These are phyloP conservation scores for Gallinago media DNA, from an alignment of 2,113 vertebrate genomes.

Conservation along the genomic window DNA sequence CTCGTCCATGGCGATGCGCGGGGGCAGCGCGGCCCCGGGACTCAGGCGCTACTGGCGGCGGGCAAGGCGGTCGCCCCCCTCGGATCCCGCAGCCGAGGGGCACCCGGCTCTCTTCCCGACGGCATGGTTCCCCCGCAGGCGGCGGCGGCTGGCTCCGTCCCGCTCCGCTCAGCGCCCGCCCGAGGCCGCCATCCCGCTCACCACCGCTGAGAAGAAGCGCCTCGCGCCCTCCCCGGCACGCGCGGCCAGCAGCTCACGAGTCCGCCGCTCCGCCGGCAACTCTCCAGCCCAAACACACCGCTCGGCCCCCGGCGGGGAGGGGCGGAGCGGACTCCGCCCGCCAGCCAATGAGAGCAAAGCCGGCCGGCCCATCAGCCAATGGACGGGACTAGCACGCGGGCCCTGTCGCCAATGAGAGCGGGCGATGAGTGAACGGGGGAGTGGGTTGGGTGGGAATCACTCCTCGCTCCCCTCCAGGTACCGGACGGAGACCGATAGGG, in stretches of 20 bases:
- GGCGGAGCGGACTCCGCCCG: background rate
- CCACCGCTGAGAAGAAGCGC: constrained; percentile 7
- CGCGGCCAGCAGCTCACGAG: background rate
- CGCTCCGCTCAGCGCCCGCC: background rate
- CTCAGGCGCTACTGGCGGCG: background rate
- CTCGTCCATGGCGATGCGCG: constrained; percentile 87
- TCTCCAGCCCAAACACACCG: background rate
- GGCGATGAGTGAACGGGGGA: background rate
- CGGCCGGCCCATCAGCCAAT: background rate
- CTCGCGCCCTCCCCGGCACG: background rate
- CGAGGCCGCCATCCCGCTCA: background rate
- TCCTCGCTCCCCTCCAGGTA: background rate
- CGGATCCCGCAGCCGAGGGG: background rate
- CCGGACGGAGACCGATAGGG: background rate
- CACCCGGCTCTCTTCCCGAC: background rate
- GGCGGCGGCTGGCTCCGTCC: background rate
- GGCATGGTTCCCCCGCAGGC: background rate
- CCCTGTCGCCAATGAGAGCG: background rate
- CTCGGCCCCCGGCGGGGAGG: background rate
- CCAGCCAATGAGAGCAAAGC: background rate
- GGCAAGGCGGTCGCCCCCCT: background rate
- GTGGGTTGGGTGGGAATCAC: background rate
- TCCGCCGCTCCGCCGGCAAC: background rate
- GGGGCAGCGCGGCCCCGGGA: background rate
- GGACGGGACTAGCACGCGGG: background rate